A percentile compares a stretch with the other conserved stretches of the same genome.
Evolutionary conservation across 2,113 vertebrate species (phyloP).

Genomic region (Siphamia tubifer): DNA sequence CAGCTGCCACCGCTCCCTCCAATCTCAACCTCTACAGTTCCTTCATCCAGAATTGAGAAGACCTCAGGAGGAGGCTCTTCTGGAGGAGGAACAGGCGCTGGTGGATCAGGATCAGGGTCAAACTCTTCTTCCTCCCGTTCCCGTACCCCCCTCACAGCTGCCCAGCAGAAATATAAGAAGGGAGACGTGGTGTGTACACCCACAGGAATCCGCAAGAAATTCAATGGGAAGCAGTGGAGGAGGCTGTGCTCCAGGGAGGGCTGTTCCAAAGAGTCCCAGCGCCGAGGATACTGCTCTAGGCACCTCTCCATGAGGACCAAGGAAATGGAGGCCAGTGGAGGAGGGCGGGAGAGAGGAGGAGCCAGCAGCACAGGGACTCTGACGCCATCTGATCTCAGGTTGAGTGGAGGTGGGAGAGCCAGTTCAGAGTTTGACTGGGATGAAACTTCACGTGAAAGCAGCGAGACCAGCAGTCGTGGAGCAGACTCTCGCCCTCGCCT

Average conservation of each 20-base stretch:
- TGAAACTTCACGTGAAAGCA: conserved; percentile 86
- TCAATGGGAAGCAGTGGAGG: conserved; percentile 94
- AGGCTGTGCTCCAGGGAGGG: conserved; percentile 90
- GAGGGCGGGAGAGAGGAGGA: conserved; percentile 81
- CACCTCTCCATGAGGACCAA: conserved; percentile 97
- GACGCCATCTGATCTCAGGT: conserved; percentile 78
- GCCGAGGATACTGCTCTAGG: conserved; percentile 90
- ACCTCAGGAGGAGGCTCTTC: conserved; percentile 59
- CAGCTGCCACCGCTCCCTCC: conserved; percentile 77
- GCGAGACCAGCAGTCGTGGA: conserved; percentile 88
- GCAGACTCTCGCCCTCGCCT: conserved; percentile 87
- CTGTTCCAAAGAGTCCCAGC: conserved; percentile 93
- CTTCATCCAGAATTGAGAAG: conserved; percentile 76
- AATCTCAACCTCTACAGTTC: conserved; percentile 57
- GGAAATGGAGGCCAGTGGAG: conserved; percentile 90
- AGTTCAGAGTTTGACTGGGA: conserved; percentile 93
- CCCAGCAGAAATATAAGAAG: conserved; percentile 94
- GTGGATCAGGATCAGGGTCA: conserved; percentile 71
- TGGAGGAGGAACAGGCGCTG: conserved; percentile 40
- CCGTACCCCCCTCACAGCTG: conserved; percentile 86
- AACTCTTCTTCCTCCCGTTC: conserved; percentile 81
- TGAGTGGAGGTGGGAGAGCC: conserved; percentile 72
- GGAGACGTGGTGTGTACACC: conserved; percentile 94
- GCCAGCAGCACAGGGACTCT: conserved; percentile 81
- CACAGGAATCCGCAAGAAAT: conserved; percentile 92